Base-by-base conservation (phyloP, 2,797 vertebrate species). In the Synanceia verrucosa region DNA sequence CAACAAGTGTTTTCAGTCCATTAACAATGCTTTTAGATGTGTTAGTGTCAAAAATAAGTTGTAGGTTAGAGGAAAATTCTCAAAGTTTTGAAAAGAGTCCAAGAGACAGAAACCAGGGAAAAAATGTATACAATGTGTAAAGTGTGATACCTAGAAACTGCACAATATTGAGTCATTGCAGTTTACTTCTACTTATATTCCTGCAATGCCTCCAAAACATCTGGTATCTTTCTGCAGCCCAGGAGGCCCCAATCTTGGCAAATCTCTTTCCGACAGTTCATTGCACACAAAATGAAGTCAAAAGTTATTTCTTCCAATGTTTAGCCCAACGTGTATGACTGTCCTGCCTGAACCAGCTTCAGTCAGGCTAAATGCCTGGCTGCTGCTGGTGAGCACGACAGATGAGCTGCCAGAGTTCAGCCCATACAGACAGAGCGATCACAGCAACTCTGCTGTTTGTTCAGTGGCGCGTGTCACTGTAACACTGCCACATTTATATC, bases 381-480 rank as follows among this genome's bases (percentile, higher is more conserved):
- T 67, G 63, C 56, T 71, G 50, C 2, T 13, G 51, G 5, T 37
- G 58, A 66, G 29, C 44, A 6, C 16, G 44, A 58, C 31, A 53
- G 58, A 68, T 53, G 36, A 48, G 33, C 52, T 41, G 51, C 57
- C 62, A 71, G 44, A 55, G 46, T 19, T 58, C 9, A 58, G 29
- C 26, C 53, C 6, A 9, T 12, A 37, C 60, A 55, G 66, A 23
- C 0, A 6, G 19, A 48, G 43, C 28, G 13, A 53, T 69, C 65
- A 37, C 36, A 75, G 51, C 65, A 2, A 12, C 33, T 34, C 33
- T 34, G 63, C 50, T 57, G 56, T 65, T 60, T 65, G 24, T 26
- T 61, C 50, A 69, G 48, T 1, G 29, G 11, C 23, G 18, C 6
- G 3, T 0, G 23, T 5, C 19, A 2, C 39, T 33, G 12, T 14